Percentiles rank a stretch among this genome's conserved stretches.
Evolutionary conservation across 2,888 invertebrate species (phyloP).

Genomic region (Syritta pipiens): DNA sequence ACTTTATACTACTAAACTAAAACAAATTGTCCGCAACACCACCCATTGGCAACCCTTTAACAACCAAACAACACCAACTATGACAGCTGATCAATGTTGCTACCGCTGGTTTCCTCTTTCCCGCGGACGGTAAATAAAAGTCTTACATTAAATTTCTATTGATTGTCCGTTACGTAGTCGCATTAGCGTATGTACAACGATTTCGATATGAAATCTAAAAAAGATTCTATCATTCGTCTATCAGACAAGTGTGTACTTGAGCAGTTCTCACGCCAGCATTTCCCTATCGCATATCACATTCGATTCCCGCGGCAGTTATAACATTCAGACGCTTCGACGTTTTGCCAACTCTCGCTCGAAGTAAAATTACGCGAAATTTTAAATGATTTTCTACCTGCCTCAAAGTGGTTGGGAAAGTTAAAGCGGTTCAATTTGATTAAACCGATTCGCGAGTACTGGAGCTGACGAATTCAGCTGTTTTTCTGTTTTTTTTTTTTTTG

Average conservation of each 20-base stretch:
- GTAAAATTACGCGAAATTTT: no score
- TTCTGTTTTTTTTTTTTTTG: neutral
- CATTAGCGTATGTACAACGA: neutral
- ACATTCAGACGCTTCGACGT: no score
- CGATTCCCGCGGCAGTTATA: neutral
- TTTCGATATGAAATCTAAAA: constrained; percentile 19
- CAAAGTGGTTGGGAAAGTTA: neutral
- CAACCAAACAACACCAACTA: neutral
- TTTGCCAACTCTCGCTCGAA: no score
- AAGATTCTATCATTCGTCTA: neutral
- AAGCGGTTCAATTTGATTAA: constrained; percentile 18
- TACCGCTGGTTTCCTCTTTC: neutral
- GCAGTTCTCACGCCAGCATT: neutral
- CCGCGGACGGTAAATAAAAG: neutral
- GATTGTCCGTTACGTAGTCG: constrained; percentile 21
- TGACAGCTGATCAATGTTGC: constrained; percentile 17
- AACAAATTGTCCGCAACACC: no score
- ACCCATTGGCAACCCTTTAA: neutral
- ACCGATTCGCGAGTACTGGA: constrained; percentile 9
- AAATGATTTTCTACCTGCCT: neutral
- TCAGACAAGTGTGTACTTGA: neutral
- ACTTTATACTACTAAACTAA: no score
- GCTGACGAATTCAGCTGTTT: neutral
- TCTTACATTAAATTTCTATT: constrained; percentile 12
- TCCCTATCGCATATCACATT: neutral